Conservation (phyloP, 2,888 invertebrate genomes). For the Orchestes rusci region DNA sequence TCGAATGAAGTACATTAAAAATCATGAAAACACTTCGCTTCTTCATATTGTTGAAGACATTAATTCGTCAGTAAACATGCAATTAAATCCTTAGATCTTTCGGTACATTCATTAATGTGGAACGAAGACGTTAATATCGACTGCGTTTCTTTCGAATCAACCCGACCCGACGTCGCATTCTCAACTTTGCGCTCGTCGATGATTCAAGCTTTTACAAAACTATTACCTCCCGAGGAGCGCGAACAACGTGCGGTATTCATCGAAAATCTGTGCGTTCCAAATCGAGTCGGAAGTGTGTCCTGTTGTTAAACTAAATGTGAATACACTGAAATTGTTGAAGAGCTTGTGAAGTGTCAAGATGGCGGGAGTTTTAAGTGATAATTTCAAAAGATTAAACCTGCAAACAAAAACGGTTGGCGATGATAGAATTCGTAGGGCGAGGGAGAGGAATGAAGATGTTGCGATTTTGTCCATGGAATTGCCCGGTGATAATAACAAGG, state of each 20-base stretch:
- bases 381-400: slow-evolving; percentile 65
- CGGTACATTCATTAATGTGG: too few relatives aligned
- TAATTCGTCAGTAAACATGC: too few relatives aligned
- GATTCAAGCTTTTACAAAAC: slow-evolving; percentile 18
- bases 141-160: slow-evolving; percentile 13
- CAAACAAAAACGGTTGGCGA: slow-evolving; percentile 77
- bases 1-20: too few relatives aligned
- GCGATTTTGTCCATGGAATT: slow-evolving; percentile 77
- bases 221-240: slow-evolving; percentile 8
- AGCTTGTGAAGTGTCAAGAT: too few relatives aligned
- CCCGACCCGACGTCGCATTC: slow-evolving; percentile 8
- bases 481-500: slow-evolving; percentile 61
- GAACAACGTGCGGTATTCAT: slow-evolving; percentile 7
- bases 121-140: too few relatives aligned
- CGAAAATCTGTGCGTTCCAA: neutral
- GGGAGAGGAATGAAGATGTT: slow-evolving; percentile 80
- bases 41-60: too few relatives aligned
- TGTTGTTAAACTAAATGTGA: slow-evolving; percentile 13
- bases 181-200: slow-evolving; percentile 13
- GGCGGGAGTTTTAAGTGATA: slow-evolving; percentile 74
- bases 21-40: too few relatives aligned
- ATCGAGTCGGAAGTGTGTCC: neutral
- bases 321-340: neutral
- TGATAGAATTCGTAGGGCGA: slow-evolving; percentile 69
- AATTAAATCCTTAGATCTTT: too few relatives aligned